phyloP scores from a whole-genome alignment of 2,888 invertebrate species.

The Stratiomys singularior region DNA sequence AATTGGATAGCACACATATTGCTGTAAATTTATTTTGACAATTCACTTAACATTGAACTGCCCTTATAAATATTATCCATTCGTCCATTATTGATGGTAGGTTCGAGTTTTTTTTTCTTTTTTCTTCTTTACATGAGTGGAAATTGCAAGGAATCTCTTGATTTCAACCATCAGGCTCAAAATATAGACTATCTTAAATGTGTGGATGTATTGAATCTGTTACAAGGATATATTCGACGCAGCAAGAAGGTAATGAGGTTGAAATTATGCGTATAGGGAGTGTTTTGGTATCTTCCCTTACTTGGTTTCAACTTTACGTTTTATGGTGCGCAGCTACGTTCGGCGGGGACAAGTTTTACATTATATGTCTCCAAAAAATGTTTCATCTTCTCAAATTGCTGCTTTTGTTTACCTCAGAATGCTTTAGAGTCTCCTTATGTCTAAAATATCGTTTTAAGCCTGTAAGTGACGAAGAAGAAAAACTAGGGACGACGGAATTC shows the following conservation, averaged over 20 bases:
- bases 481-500: too few species aligned
- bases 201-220: not conserved
- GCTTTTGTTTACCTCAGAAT: too few species aligned
- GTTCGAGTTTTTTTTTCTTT: not conserved
- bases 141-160: conserved; percentile 4
- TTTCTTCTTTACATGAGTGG: conserved; percentile 21
- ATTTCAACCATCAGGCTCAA: not conserved
- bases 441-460: too few species aligned
- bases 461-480: too few species aligned
- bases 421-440: too few species aligned
- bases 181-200: not conserved
- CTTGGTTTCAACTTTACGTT: too few species aligned
- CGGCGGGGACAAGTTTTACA: too few species aligned
- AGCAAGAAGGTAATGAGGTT: not conserved
- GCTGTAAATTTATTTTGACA: conserved; percentile 41
- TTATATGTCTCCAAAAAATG: too few species aligned
- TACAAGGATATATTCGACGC: not conserved
- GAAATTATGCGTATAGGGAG: too few species aligned
- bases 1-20: conserved; percentile 27
- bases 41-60: conserved; percentile 45
- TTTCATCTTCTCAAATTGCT: too few species aligned
- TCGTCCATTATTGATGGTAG: conserved; percentile 38
- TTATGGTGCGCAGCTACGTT: too few species aligned
- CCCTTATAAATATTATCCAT: conserved; percentile 39
- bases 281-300: too few species aligned